Evolutionary conservation across 2,113 vertebrate species (phyloP), one percentile per base, ranked within the genome.

Genomic region (Silurus asotus): DNA sequence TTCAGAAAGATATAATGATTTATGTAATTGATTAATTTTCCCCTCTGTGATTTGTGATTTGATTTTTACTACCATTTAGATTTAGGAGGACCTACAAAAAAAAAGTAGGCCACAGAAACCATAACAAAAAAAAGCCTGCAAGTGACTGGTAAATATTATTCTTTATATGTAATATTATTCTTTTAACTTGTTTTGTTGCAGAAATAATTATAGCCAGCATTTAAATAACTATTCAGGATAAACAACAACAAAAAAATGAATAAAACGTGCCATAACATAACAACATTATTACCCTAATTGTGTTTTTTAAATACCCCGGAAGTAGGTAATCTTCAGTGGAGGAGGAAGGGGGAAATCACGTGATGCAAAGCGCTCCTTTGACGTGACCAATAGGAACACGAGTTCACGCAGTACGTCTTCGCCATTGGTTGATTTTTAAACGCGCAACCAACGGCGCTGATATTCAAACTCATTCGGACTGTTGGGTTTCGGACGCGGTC

Each of bases 361-460:
- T 89, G 86, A 0, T 3, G 2, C 2, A 80, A 0, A 5, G 23
- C 28, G 49, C 5, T 8, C 5, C 10, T 11, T 37, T 0, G 9
- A 70, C 58, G 1, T 81, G 61, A 78, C 89, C 70, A 90, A 90
- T 90, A 61, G 61, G 51, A 83, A 80, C 14, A 2, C 59, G 84
- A 83, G 82, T 37, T 65, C 59, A 5, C n/a, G 19, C 4, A 19
- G 5, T 17, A 64, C 9, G 6, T 7, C 53, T 4, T 17, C 55
- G 58, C 51, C 65, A 94, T 94, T 94, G 93, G 94, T 23, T 90
- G 80, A 1, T 93, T 95, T 77, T 91, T 90, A 88, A 91, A 92
- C 79, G 9, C n/a, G 75, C 37, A 64, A 62, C n/a, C 19, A 88
- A 87, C 90, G 88, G 87, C 86, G 67, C 86, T 20, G 13, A 67